Percentiles rank a stretch among this genome's conserved stretches.
These are phyloP conservation scores for Cinclus cinclus DNA, from an alignment of 2,113 vertebrate genomes.

Conservation along the genomic window DNA sequence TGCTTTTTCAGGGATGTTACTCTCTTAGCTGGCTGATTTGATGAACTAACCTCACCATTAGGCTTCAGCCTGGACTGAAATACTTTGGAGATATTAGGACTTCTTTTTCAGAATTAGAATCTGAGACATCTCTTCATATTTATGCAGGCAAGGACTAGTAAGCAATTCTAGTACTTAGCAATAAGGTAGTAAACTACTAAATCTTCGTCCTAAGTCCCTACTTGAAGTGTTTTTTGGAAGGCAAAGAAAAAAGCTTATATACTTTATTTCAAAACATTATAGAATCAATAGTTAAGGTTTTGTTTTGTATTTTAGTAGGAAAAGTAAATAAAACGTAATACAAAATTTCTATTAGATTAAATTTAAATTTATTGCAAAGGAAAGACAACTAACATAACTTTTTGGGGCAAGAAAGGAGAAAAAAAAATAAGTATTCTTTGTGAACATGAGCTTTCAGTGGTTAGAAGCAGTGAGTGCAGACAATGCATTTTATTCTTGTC, in stretches of 20 bases:
- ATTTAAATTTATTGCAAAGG: not conserved
- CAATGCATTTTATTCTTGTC: slow-evolving; percentile 31
- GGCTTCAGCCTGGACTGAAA: not conserved
- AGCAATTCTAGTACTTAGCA: not conserved
- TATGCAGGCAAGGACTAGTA: not conserved
- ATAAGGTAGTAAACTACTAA: not conserved
- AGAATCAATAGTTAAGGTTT: not conserved
- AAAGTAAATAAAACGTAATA: slow-evolving; percentile 6
- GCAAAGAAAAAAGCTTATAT: not conserved
- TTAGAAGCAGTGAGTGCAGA: not conserved
- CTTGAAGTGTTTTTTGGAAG: not conserved
- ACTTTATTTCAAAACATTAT: not conserved
- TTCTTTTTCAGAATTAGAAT: not conserved
- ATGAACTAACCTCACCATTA: not conserved
- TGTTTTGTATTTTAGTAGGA: not conserved
- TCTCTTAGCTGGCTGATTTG: not conserved
- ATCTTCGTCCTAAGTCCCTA: not conserved
- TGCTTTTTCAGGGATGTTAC: not conserved
- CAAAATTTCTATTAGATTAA: not conserved
- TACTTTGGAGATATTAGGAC: not conserved
- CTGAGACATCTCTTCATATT: not conserved
- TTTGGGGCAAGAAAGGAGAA: not conserved
- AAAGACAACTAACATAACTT: not conserved
- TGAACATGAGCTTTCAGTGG: not conserved
- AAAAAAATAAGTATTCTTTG: not conserved